phyloP scores from a whole-genome alignment of 2,113 vertebrate species.

The Daubentonia madagascariensis region DNA sequence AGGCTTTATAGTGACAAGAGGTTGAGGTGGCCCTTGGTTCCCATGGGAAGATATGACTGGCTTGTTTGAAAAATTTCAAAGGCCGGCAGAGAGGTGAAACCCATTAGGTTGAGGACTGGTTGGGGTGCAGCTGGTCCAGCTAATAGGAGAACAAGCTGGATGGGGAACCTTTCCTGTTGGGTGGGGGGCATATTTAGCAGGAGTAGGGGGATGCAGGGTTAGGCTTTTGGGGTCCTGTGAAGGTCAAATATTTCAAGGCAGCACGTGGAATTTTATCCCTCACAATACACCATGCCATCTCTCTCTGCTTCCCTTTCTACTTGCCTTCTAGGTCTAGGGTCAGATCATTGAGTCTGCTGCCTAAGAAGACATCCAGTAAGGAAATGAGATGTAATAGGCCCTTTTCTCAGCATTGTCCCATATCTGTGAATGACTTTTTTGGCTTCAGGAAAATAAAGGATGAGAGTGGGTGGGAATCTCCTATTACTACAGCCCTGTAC shows the following conservation, averaged over 20 bases:
- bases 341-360: background rate
- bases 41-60: background rate
- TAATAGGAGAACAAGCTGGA: background rate
- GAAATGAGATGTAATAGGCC: background rate
- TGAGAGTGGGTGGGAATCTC: background rate
- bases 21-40: background rate
- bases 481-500: background rate
- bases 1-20: background rate
- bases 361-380: background rate
- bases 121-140: background rate
- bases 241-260: background rate
- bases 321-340: background rate
- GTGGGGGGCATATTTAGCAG: background rate
- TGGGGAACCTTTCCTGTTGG: background rate
- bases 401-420: too few relatives aligned
- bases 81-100: background rate
- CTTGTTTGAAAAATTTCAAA: background rate
- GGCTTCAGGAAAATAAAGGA: background rate
- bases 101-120: background rate
- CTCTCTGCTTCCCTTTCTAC: background rate
- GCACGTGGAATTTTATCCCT: background rate
- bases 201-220: background rate
- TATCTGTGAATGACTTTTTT: background rate
- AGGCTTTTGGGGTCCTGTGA: background rate
- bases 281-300: rapidly evolving